These are phyloP conservation scores for Tetranychus piercei DNA, from an alignment of 2,888 invertebrate species.

Conservation along the genomic window DNA sequence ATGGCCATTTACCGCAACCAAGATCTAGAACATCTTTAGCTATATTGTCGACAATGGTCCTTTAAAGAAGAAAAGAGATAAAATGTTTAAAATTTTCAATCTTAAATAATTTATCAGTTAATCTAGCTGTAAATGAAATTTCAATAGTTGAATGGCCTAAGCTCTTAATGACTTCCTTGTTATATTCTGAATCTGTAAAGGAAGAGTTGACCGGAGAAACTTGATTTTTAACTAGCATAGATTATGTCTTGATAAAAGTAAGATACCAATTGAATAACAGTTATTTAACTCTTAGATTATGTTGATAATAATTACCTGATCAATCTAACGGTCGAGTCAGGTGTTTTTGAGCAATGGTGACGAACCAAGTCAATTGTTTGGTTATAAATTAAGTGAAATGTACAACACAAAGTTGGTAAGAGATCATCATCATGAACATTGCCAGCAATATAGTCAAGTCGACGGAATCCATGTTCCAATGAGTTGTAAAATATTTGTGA, in stretches of 20 bases:
- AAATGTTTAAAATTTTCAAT: background rate
- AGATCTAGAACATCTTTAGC: slow-evolving; percentile 4
- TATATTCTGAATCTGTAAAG: background rate
- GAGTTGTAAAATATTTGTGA: background rate
- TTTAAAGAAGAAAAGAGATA: background rate
- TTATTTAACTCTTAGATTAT: background rate
- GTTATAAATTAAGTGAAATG: background rate
- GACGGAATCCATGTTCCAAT: slow-evolving; percentile 1
- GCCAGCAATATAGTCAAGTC: background rate
- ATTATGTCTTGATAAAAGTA: background rate
- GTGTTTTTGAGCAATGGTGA: background rate
- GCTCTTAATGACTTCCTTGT: background rate
- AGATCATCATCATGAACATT: slow-evolving; percentile 5
- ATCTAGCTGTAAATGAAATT: background rate
- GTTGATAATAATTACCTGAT: slow-evolving; percentile 4
- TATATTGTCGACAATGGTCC: slow-evolving; percentile 5
- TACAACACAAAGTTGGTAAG: background rate
- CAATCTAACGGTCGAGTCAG: background rate
- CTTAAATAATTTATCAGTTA: background rate
- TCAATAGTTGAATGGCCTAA: background rate
- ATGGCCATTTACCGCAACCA: background rate
- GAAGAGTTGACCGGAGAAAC: background rate
- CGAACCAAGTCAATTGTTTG: background rate
- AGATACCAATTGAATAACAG: background rate
- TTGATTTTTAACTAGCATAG: background rate